These are phyloP conservation scores for Eleginops maclovinus DNA, from an alignment of 2,113 vertebrate species.

Conservation along the genomic window DNA sequence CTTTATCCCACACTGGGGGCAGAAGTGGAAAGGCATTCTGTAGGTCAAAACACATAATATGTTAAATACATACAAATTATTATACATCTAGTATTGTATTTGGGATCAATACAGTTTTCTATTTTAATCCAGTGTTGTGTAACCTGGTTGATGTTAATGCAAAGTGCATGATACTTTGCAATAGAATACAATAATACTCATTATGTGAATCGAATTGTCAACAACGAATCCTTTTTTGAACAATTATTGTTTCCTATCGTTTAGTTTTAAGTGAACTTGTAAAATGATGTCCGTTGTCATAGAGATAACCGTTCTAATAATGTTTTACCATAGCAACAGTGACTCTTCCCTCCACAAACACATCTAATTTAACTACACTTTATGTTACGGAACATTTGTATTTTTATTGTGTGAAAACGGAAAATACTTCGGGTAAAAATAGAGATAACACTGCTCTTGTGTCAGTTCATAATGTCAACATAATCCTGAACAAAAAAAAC, in stretches of 20 bases:
- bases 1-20: slow-evolving; percentile 87
- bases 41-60: slow-evolving; percentile 26
- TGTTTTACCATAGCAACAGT: background rate
- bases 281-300: background rate
- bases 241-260: background rate
- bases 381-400: background rate
- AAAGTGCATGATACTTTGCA: background rate
- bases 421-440: background rate
- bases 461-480: background rate
- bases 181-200: background rate
- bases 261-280: background rate
- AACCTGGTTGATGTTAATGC: background rate
- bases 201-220: background rate
- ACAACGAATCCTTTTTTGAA: background rate
- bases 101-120: too few species aligned
- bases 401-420: too few species aligned
- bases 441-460: background rate
- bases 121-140: background rate
- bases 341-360: background rate
- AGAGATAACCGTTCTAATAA: background rate
- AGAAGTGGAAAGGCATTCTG: slow-evolving; percentile 86
- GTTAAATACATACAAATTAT: too few species aligned
- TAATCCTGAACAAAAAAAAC: background rate
- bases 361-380: background rate
- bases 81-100: background rate